These are phyloP conservation scores for Paramacrobiotus metropolitanus DNA, from an alignment of 1,140 invertebrate genomes.

Conservation along the genomic window DNA sequence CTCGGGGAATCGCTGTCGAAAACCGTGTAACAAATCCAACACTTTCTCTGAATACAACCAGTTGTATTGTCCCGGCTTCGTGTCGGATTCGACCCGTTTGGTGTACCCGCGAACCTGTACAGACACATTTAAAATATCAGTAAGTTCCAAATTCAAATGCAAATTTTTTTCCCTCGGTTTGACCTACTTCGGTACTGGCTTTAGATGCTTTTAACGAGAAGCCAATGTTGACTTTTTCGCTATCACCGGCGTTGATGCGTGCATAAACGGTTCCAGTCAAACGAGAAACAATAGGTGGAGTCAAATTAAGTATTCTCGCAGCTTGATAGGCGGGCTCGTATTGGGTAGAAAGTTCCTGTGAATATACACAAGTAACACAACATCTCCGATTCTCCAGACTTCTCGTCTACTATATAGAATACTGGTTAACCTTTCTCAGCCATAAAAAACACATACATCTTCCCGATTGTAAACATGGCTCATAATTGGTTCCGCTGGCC, in stretches of 20 bases:
- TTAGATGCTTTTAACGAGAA: conserved; percentile 75
- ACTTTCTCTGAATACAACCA: conserved; percentile 64
- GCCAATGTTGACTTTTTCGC: conserved; percentile 53
- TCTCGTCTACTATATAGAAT: too few relatives aligned
- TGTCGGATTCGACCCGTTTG: conserved; percentile 28
- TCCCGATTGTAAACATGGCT: background rate
- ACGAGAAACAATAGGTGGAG: conserved; percentile 41
- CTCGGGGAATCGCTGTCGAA: conserved; percentile 39
- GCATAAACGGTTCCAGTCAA: conserved; percentile 49
- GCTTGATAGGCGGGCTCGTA: conserved; percentile 12
- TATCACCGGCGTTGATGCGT: conserved; percentile 16
- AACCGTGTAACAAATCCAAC: conserved; percentile 39
- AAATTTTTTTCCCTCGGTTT: too few relatives aligned
- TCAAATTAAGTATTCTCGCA: conserved; percentile 35
- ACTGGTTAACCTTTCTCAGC: too few relatives aligned
- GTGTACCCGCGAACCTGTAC: conserved; percentile 55
- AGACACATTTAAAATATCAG: conserved; percentile 11
- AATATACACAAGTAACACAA: background rate
- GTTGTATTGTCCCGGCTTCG: conserved; percentile 22
- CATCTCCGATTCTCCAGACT: background rate
- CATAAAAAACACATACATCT: background rate
- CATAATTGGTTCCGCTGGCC: background rate
- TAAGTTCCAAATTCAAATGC: too few relatives aligned
- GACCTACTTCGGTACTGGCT: conserved; percentile 39
- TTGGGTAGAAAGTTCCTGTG: background rate